Evolutionary conservation across 2,888 invertebrate species (phyloP).

Genomic region (Clistopyga incitator): DNA sequence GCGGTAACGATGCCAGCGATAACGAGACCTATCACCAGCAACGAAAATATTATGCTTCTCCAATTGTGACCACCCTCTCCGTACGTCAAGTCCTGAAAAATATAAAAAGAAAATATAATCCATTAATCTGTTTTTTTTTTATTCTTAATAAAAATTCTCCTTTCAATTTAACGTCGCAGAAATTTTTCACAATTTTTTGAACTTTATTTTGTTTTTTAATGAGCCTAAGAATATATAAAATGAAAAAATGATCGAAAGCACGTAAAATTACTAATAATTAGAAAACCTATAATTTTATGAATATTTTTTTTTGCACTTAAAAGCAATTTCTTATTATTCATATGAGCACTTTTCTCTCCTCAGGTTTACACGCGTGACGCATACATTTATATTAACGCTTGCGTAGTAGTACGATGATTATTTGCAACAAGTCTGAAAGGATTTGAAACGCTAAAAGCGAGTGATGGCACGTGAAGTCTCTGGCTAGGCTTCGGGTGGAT

Average conservation of each 20-base stretch:
- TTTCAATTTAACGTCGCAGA: background rate
- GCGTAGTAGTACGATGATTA: conserved; percentile 17
- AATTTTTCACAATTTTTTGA: background rate
- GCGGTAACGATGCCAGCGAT: conserved; percentile 95
- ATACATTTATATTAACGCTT: background rate
- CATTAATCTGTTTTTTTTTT: conserved; percentile 14
- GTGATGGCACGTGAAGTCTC: conserved; percentile 4
- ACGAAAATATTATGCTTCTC: conserved; percentile 94
- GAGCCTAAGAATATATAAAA: too few species aligned
- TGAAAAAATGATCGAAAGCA: too few species aligned
- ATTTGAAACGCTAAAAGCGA: conserved; percentile 26
- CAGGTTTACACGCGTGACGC: background rate
- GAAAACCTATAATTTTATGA: too few species aligned
- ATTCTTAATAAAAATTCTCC: background rate
- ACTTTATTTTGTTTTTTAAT: too few species aligned
- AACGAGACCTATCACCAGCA: conserved; percentile 94
- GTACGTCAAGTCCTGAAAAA: conserved; percentile 90
- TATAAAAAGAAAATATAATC: conserved; percentile 7
- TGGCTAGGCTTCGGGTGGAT: background rate
- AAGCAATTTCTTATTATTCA: too few species aligned
- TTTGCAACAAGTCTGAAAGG: conserved; percentile 34
- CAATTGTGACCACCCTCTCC: conserved; percentile 94
- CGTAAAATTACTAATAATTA: too few species aligned
- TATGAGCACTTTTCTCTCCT: background rate
- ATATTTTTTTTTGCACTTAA: too few species aligned